Evolutionary conservation across 2,888 invertebrate genomes (phyloP), one percentile per base, ranked within the genome.

Genomic region (Dolichopus griseipennis): DNA sequence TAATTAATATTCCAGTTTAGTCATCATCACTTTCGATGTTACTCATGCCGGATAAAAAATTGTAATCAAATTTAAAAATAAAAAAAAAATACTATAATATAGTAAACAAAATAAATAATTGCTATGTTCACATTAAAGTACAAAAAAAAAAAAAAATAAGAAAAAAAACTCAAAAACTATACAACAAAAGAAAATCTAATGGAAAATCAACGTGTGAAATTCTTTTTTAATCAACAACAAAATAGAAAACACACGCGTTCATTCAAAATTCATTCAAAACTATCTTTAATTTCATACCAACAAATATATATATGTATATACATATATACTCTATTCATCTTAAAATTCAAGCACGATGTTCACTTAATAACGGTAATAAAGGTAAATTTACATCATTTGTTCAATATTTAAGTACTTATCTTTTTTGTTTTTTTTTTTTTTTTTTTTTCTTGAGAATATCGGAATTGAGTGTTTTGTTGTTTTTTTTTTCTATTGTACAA

Each of bases 21-120:
- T 52, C 52, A 52, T 52, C 52, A 52, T 52, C 52, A 52, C 52
- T 52, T 52, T 52, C 52, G 52, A 52, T 52, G n/a, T 52, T 52
- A 52, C 6, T 52, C 52, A 52, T 52, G 52, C 9, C 18, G 15
- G 15, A 52, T 52, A 18, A 52, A 18, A 52, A 52, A 52, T 6
- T 37, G 12, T 7, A 37, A 37, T 27, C 27, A 52, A 52, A n/a
- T 52, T 18, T 52, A 52, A n/a, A 41, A 41, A 52, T 18, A 52
- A 18, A 52, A 18, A 52, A 52, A 52, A 52, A 52, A n/a, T 18
- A 52, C 2, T 18, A 52, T 15, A 52, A 52, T 9, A 15, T 15
- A 41, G 41, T 41, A 2, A 41, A 41, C 41, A 41, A 41, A 15
- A 41, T 12, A 18, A 52, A 18, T 52, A 52, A 52, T 52, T 52